A percentile compares a stretch with the other conserved stretches of the same genome.
phyloP scores from a whole-genome alignment of 1,140 invertebrate genomes.

The Magallana angulata region DNA sequence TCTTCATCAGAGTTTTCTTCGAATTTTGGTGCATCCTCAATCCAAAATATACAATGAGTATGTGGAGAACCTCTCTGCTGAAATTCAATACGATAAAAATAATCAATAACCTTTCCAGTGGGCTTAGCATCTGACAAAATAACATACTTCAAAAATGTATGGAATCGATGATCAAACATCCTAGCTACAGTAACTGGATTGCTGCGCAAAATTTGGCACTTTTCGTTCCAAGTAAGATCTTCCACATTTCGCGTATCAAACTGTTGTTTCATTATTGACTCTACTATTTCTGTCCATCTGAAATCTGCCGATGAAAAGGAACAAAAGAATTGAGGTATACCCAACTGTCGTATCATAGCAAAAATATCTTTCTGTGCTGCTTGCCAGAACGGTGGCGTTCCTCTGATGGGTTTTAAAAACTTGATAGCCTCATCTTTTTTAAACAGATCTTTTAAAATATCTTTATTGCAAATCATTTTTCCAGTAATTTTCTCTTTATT shows the following conservation, averaged over 20 bases:
- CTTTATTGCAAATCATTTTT: slow-evolving; percentile 37
- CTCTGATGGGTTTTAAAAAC: slow-evolving; percentile 55
- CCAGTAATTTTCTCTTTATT: slow-evolving; percentile 32
- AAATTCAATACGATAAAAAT: slow-evolving; percentile 66
- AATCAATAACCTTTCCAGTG: slow-evolving; percentile 62
- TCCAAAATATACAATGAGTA: slow-evolving; percentile 72
- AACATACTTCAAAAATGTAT: slow-evolving; percentile 49
- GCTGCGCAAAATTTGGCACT: slow-evolving; percentile 10
- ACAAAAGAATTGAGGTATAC: slow-evolving; percentile 51
- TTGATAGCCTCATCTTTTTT: slow-evolving; percentile 57
- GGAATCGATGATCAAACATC: slow-evolving; percentile 46
- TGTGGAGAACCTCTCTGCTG: too few relatives aligned
- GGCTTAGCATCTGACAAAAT: slow-evolving; percentile 40
- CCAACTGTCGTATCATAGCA: slow-evolving; percentile 63
- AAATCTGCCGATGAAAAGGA: slow-evolving; percentile 62
- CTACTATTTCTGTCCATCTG: slow-evolving; percentile 52
- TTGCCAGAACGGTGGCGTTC: slow-evolving; percentile 57
- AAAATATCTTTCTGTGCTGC: slow-evolving; percentile 57
- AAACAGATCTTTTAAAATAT: slow-evolving; percentile 37
- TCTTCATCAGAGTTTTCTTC: slow-evolving; percentile 62
- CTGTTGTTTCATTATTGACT: slow-evolving; percentile 42
- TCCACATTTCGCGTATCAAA: slow-evolving; percentile 19
- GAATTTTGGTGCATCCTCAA: slow-evolving; percentile 73
- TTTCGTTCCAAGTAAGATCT: slow-evolving; percentile 44
- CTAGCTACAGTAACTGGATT: slow-evolving; percentile 46